Base-by-base conservation (phyloP, 92 coral and sea anemone species). In the Plumapathes pennacea region DNA sequence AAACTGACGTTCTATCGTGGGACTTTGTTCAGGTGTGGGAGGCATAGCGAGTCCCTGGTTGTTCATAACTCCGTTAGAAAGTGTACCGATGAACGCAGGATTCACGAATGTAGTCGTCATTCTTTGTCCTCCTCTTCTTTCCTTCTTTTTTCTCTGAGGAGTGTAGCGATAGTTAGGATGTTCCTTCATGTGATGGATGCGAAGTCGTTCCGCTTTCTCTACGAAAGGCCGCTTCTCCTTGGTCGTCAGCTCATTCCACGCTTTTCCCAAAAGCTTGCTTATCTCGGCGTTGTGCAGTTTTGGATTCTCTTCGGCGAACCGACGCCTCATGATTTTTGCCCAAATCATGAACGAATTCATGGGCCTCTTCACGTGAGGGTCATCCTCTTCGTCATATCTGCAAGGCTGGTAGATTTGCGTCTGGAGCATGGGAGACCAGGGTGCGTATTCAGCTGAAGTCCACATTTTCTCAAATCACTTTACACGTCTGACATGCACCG, bases 301-400 rank as follows among this genome's bases (percentile, higher is more conserved):
- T 12, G 99, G 99, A 54, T 94, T 94, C 42, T 94, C 96, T 71
- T 94, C 99, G 14, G 99, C 99, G 55, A 94, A 94, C 50, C 89
- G 84, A 6, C 99, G 81, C 20, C 99, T 68, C 99, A 94, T 94
- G 21, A 94, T 86, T 66, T 94, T 94, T 17, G 99, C 99, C 99
- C 99, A 94, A 8, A 94, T 90, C 99, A 94, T 94, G 79, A 94
- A 94, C 11, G 97, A 89, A 66, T 94, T 94, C 99, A 94, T 94
- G 0, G 99, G 99, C 38, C 99, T 67, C 53, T 94, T 94, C 10
- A 94, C 99, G 50, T 94, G 99, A 3, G 89, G 60, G 51, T 94
- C 99, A 10, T 87, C 96, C 19, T 84, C 89, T 14, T 91, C 97
- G 11, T 94, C 96, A 3, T 77, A 72, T 54, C 72, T 82, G 58